Base-by-base conservation (phyloP, 1,140 invertebrate genomes). In the Ostrea edulis region DNA sequence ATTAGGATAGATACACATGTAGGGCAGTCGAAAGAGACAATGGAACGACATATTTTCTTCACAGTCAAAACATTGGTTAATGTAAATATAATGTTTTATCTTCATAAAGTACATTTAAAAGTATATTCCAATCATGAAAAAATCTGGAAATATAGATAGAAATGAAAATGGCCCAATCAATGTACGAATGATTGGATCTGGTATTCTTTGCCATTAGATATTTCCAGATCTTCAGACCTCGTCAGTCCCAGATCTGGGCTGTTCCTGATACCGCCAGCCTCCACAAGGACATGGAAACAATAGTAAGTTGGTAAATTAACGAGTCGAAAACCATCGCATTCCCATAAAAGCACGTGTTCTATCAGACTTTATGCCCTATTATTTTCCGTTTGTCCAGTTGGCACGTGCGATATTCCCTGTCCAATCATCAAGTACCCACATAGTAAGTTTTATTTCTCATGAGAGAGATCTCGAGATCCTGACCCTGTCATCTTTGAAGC, bases 401-500 rank as follows among this genome's bases (percentile, higher is more conserved):
- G 9, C 68, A 35, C 68, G 68, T 77, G 68, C 68, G 9, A 14
- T 14, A 77, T 77, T 25, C 68, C 68, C 68, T 77, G 68, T 77
- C 29, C 29, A 25, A 35, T 29, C 68, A 35, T 77, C 12, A 77
- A 77, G 68, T 77, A 77, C 68, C 68, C 68, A 77, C 68, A 77
- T 77, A 29, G 14, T 35, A 35, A 77, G 12, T 25, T 77, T 77
- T 29, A 77, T 77, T 35, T 12, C 68, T 71, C 65, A 11, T 29
- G 68, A 71, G 68, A 71, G 68, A 77, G 68, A 35, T 11, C 35
- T 22, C 12, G 25, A 77, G 68, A 71, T 5, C 20, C 25, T 14
- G 68, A 77, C 68, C 68, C 68, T 77, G 68, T 77, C 22, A 77
- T 77, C 68, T 77, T 14, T 77, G 22, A 77, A 77, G 68, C 68